These are phyloP conservation scores for Aix galericulata DNA, from an alignment of 2,113 vertebrate genomes.

Conservation along the genomic window DNA sequence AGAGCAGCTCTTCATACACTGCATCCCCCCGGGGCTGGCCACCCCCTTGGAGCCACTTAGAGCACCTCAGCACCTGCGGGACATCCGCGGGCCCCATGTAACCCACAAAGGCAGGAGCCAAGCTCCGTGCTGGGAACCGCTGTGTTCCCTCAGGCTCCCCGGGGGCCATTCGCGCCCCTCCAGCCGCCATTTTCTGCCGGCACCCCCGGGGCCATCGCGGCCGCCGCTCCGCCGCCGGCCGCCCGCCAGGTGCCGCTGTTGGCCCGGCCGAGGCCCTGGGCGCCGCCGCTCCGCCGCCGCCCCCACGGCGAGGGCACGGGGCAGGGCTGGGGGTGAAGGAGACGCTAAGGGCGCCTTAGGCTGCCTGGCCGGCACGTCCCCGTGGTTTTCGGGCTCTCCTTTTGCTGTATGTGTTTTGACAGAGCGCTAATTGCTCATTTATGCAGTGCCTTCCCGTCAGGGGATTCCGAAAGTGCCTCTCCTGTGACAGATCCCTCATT, in stretches of 20 bases:
- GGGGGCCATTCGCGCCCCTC: no score
- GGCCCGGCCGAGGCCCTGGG: neutral
- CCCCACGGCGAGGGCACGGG: neutral
- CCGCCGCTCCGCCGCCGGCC: neutral
- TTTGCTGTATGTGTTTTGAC: neutral
- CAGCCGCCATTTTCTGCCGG: neutral
- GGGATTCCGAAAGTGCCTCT: neutral
- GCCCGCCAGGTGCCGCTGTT: slow-evolving; percentile 56
- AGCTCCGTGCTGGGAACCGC: neutral
- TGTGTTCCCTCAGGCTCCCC: neutral
- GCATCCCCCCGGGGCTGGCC: no score
- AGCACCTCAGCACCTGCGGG: neutral
- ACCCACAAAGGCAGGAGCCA: neutral
- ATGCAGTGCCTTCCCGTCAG: neutral
- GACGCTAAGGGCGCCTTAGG: accelerated
- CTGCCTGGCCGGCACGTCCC: neutral
- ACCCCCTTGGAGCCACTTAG: neutral
- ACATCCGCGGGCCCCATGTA: neutral
- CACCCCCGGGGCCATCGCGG: neutral
- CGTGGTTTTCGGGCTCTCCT: neutral
- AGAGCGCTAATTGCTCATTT: neutral
- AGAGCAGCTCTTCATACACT: neutral
- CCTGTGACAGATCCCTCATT: neutral
- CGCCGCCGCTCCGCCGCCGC: neutral
- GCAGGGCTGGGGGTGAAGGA: accelerated